Base-by-base conservation (phyloP, 2,888 invertebrate species). In the Acleris emargana region DNA sequence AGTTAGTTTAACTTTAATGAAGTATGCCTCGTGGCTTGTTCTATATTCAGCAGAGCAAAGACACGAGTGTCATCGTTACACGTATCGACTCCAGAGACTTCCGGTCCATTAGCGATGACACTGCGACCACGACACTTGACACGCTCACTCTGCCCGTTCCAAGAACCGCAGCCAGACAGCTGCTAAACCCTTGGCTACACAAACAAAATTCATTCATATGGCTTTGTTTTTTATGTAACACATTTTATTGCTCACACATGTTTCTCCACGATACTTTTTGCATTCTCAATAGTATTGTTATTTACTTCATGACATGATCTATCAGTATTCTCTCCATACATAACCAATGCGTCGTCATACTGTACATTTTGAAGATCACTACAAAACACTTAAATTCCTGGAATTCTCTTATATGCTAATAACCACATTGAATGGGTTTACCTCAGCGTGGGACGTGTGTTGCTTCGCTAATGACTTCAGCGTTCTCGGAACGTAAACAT, bases 401-500 rank as follows among this genome's bases (percentile, higher is more conserved):
- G 45, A 45, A 57, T 54, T 22, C 42, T 25, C n/a, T 5, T 17
- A 45, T 17, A 45, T 53, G 47, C 53, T 49, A 58, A 53, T 58
- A 54, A 20, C 43, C 58, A 45, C 22, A 53, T 20, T 64, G 59
- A 64, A 64, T 64, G 64, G 59, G 43, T 64, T 64, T 59, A 47
- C 32, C 42, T 52, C 16, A 51, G 57, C 58, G 61, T 54, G 53
- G 47, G 62, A 58, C 51, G 59, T 49, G 62, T 59, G 52, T 61
- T 62, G 62, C 59, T 64, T 57, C 18, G 51, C 49, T 67, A 70
- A 70, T 68, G 62, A 62, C 59, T 53, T 43, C 54, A 58, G 38
- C 45, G 49, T 67, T 59, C 66, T 55, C 58, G 66, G 61, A 67
- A 67, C 53, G 67, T 66, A 69, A 70, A 70, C 61, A 66, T 68